Evolutionary conservation across 2,888 invertebrate species (phyloP), one percentile per base, ranked within the genome.

Genomic region (Sepioteuthis lessoniana): DNA sequence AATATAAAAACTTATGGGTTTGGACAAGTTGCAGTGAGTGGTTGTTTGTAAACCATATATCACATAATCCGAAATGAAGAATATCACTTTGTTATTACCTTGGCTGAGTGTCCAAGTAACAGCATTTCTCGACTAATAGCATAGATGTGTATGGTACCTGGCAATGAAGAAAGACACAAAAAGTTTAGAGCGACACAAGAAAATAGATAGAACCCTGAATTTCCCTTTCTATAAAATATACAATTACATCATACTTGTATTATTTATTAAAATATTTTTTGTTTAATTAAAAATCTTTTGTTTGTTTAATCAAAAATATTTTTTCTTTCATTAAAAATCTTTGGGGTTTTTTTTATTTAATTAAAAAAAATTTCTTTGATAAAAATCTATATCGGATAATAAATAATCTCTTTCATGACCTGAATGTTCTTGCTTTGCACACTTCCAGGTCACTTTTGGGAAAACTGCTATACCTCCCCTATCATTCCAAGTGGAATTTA

Each of bases 121-220:
- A 97, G 97, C 90, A 97, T 95, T 95, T 97, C 96, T 91, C 97
- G 95, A 47, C 96, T 96, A 46, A 97, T 97, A 94, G 96, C 96
- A 96, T 97, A 97, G 50, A 97, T 97, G 94, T 97, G 97, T 8
- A 97, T 95, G 28, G 97, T 97, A 91, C 97, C 97, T 97, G 95
- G 25, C 95, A 95, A 91, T 93, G 47, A 94, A 94, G 16, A 76
- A 55, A 76, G 13, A 16, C n/a, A 76, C 31, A 5, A 31, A 55
- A 21, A 55, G 2, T 55, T 25, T 55, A 7, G 3, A 55, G 5
- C 5, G 7, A 55, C 55, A 55, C 25, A 1, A 25, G 28, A 55
- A 55, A 55, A 25, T 25, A 55, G 55, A 21, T 19, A 55, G 91
- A 91, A 37, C 46, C 21, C 4, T 19, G 0, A 19, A 38, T 38